Conservation (phyloP, 2,888 invertebrate species). For the Vesta saturnalis region DNA sequence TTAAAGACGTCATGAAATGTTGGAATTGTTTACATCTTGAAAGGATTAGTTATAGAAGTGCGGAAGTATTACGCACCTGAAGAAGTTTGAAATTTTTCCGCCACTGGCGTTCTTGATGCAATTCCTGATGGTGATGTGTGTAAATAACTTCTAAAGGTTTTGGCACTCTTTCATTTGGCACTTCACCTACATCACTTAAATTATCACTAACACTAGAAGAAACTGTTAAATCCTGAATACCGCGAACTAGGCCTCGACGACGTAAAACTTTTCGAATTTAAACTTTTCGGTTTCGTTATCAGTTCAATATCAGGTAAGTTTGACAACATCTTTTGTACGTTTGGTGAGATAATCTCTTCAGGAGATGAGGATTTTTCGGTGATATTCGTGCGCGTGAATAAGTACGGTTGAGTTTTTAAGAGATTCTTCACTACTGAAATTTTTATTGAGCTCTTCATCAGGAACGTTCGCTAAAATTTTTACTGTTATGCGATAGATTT, state of each 20-base stretch:
- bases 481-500: slow-evolving; percentile 69
- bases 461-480: slow-evolving; percentile 69
- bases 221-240: neutral
- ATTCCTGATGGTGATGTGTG: slow-evolving; percentile 58
- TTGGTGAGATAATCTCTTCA: slow-evolving; percentile 61
- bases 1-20: too few species aligned
- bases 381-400: slow-evolving; percentile 42
- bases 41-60: neutral
- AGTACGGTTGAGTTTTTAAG: slow-evolving; percentile 26
- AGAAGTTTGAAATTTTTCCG: slow-evolving; percentile 58
- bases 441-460: slow-evolving; percentile 57
- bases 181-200: slow-evolving; percentile 37
- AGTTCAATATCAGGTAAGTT: slow-evolving; percentile 63
- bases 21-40: too few species aligned
- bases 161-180: slow-evolving; percentile 13
- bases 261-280: slow-evolving; percentile 53
- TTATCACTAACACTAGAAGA: slow-evolving; percentile 35
- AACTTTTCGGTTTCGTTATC: slow-evolving; percentile 48
- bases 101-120: slow-evolving; percentile 59
- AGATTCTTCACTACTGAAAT: slow-evolving; percentile 48
- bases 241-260: slow-evolving; percentile 31
- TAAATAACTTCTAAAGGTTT: slow-evolving; percentile 58
- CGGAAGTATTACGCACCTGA: slow-evolving; percentile 50
- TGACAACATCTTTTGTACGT: slow-evolving; percentile 67
- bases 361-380: slow-evolving; percentile 52